Evolutionary conservation across 2,888 invertebrate genomes (phyloP).

Genomic region (Drosophila meridiana): DNA sequence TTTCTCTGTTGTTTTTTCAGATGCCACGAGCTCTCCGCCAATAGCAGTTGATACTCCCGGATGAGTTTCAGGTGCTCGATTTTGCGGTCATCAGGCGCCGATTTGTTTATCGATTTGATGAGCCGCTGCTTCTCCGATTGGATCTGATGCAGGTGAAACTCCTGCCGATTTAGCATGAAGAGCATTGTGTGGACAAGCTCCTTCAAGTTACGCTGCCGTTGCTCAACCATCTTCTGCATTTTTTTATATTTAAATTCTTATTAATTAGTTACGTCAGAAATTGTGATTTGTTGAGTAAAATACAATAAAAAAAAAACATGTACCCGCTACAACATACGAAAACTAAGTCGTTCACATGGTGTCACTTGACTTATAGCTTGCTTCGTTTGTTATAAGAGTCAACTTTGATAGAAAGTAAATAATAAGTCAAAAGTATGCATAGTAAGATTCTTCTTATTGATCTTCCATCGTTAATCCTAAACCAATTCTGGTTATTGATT

Average conservation of each 20-base stretch:
- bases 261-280: background rate
- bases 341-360: background rate
- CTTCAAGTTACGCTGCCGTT: conserved; percentile 24
- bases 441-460: no score
- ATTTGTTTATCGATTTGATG: background rate
- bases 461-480: no score
- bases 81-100: conserved; percentile 10
- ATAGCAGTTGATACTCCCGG: conserved; percentile 21
- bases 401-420: background rate
- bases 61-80: conserved; percentile 33
- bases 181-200: conserved; percentile 28
- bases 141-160: conserved; percentile 28
- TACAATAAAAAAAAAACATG: background rate
- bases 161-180: conserved; percentile 20
- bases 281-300: background rate
- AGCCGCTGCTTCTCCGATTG: conserved; percentile 30
- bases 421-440: background rate
- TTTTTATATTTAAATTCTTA: background rate
- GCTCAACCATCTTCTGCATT: conserved; percentile 31
- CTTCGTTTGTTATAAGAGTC: conserved; percentile 24
- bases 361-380: background rate
- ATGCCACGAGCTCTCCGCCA: conserved; percentile 21
- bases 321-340: background rate
- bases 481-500: no score
- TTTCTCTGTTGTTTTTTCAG: conserved; percentile 5